Evolutionary conservation across 2,797 vertebrate genomes (phyloP), one percentile per base, ranked within the genome.

Genomic region (Coendou prehensilis): DNA sequence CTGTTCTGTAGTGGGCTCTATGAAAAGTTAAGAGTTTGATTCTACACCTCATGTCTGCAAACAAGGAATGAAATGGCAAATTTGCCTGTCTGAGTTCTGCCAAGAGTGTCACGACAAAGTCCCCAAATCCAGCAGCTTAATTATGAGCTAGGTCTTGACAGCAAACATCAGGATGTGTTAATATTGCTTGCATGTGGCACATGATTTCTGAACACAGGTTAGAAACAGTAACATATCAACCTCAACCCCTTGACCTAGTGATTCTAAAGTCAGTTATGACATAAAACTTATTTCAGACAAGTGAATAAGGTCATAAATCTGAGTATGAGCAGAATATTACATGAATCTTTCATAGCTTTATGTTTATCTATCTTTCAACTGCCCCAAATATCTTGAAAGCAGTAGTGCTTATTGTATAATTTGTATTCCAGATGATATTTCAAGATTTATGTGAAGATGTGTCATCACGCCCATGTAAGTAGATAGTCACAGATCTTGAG

Each of bases 31-130:
- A n/a, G 41, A 80, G 61, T 63, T 82, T 88, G 41, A 89, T 67
- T 78, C 33, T 45, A 9, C 3, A 85, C 47, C 61, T 79, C 14
- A 23, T 22, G 18, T 82, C 56, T 95, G 50, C n/a, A 47, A 88
- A 80, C 54, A 94, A 84, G 95, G 75, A 95, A 76, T 52, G 64
- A 89, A 87, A 85, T 20, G 7, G 82, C 63, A 86, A 75, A 69
- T 54, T 81, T 28, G 6, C 61, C 87, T 57, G 56, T 47, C 56
- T 91, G 54, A 67, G 8, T 57, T 89, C 67, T 83, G 85, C 30
- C 23, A 75, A 96, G 85, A 59, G 45, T 73, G 82, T 79, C 41
- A 89, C 89, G n/a, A 69, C 26, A 30, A 80, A 50, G 69, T 71
- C 45, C 9, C 33, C 52, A 50, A 47, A 75, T 54, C 81, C 41